Evolutionary conservation across 64 coral and sea anemone genomes (phyloP).

Genomic region (Exaiptasia diaphana): DNA sequence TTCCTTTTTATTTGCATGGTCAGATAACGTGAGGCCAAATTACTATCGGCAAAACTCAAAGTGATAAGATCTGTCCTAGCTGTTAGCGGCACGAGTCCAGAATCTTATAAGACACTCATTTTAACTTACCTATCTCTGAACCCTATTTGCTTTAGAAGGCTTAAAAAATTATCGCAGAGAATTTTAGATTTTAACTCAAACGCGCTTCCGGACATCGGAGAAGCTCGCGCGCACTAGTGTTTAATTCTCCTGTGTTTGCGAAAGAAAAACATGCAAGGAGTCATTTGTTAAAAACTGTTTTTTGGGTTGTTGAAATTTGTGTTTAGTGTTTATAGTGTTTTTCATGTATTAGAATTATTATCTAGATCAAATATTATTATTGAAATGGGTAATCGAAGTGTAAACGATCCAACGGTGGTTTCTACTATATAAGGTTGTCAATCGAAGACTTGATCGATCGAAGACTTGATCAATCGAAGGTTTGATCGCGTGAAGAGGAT

Average conservation of each 20-base stretch:
- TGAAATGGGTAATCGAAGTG: background rate
- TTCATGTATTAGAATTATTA: too few relatives aligned
- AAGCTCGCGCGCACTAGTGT: background rate
- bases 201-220: background rate
- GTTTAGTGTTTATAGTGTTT: too few relatives aligned
- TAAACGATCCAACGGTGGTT: background rate
- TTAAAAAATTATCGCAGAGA: background rate
- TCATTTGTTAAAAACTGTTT: too few relatives aligned
- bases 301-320: too few relatives aligned
- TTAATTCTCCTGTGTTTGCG: constrained; percentile 5
- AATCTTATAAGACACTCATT: background rate
- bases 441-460: background rate
- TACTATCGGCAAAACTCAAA: constrained; percentile 25
- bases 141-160: background rate
- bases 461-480: background rate
- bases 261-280: too few relatives aligned
- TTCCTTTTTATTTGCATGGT: constrained; percentile 27
- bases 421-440: background rate
- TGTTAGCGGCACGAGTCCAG: background rate
- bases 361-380: too few relatives aligned
- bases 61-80: background rate
- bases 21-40: constrained; percentile 2
- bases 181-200: too few relatives aligned
- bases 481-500: background rate
- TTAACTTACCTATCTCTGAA: background rate